Evolutionary conservation across 2,888 invertebrate genomes (phyloP), one percentile per base, ranked within the genome.

Genomic region (Cheilosia vulpina): DNA sequence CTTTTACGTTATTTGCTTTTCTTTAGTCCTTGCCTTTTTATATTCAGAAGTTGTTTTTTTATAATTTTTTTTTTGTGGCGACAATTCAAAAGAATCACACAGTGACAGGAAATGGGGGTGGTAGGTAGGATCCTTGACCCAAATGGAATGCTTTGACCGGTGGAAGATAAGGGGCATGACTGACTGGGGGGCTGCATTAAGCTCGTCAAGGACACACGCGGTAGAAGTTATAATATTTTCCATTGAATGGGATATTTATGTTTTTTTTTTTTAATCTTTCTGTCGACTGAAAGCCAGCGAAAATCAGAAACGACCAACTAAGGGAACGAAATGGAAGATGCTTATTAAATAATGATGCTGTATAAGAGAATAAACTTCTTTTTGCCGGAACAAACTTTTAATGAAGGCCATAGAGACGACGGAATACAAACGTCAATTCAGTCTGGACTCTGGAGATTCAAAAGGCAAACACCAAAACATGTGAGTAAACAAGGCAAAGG

Each of bases 321-420:
- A 66, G 66, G 57, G 55, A 71, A 76, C 66, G 65, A 52, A 60
- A 55, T 58, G 65, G 50, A 71, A 55, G 55, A 76, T 71, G 84
- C 66, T 76, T 80, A 76, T 71, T 85, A 80, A 85, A 80, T 85
- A 80, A 80, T 80, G 76, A 80, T 72, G 84, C 76, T 76, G 84
- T 50, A 66, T 66, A 55, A 76, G 76, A 72, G 76, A 71, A 71
- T 66, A 75, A 27, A 53, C 2, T 71, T 45, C 66, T 71, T 71
- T 71, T 58, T 38, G 60, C 50, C 34, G 13, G 19, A 27, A 27
- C 27, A 60, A 85, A 85, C 60, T 85, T 85, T 85, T 80, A 80
- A 76, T 85, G 76, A 80, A 80, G 76, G 62, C 19, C 57, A 13
- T 65, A 55, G 13, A 52, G 66, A 65, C 65, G 65, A 47, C 27